Evolutionary conservation across 2,888 invertebrate species (phyloP), one percentile per base, ranked within the genome.

Genomic region (Clusia tigrina): DNA sequence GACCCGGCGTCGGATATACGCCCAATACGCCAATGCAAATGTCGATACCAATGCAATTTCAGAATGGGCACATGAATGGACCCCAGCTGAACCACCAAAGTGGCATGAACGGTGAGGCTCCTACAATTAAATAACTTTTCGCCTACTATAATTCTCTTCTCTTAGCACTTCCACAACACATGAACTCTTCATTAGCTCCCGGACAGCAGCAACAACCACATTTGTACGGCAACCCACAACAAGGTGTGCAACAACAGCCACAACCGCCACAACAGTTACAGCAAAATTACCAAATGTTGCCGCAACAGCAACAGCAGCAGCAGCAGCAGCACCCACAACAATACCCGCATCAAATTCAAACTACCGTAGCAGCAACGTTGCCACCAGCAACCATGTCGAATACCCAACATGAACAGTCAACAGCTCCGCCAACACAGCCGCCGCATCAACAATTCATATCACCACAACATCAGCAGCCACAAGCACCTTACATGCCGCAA

Each of bases 41-140:
- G 64, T 26, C 57, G 48, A 74, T 78, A 58, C 79, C 81, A 24
- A 71, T 79, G 58, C 80, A 81, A 55, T 80, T 74, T 65, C 82
- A 82, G 66, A 83, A 82, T 68, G 81, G 81, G 51, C 80, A 79
- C 38, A 46, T 67, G 1, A 69, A 67, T 58, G 70, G 71, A 9
- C 67, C 74, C n/a, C 74, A 76, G 26, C 63, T 74, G 32, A 78
- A 70, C 60, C n/a, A n/a, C n/a, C n/a, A n/a, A n/a, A 74, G 79
- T 64, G 55, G 52, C 42, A 38, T 26, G n/a, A 26, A 38, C 23
- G 52, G 52, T 52, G 22, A 24, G 22, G 10, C 22, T 22, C 3
- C 22, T 5, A 17, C n/a, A 42, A 22, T 37, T 2, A 18, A 10
- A 15, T 26, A 0, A 18, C 37, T 17, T 6, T 15, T 0, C 24